Percentiles rank a stretch among this genome's conserved stretches.
Conservation (phyloP, 2,113 vertebrate genomes). For the Lophura nycthemera region DNA sequence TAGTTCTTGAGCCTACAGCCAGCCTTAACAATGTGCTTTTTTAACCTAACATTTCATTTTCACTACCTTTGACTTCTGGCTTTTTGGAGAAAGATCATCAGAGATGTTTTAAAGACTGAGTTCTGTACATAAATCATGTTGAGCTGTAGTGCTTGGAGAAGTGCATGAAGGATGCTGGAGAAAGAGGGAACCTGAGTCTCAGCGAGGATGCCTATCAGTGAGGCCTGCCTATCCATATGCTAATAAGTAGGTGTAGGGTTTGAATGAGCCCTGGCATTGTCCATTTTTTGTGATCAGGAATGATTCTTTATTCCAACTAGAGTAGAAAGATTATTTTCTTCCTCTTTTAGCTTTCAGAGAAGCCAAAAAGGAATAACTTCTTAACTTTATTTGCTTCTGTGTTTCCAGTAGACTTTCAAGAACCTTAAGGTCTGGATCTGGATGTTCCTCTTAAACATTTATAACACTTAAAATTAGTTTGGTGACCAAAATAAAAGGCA, state of each 20-base stretch:
- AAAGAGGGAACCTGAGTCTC: not conserved
- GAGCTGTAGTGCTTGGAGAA: not conserved
- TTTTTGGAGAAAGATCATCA: not conserved
- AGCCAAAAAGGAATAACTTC: not conserved
- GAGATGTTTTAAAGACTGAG: not conserved
- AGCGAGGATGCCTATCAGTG: not conserved
- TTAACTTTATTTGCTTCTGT: no score
- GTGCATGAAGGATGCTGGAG: not conserved
- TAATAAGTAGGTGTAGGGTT: not conserved
- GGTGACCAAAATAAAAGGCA: not conserved
- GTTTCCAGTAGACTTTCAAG: not conserved
- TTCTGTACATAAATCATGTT: not conserved
- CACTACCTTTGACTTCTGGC: not conserved
- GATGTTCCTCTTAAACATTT: not conserved
- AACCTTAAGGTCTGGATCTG: not conserved
- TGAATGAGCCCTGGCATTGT: not conserved
- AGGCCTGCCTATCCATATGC: fast-evolving
- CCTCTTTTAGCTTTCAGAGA: not conserved
- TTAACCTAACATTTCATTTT: not conserved
- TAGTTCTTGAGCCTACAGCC: not conserved
- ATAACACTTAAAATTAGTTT: not conserved
- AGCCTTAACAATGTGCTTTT: not conserved
- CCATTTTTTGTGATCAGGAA: not conserved
- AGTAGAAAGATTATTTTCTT: not conserved
- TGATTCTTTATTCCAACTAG: not conserved